A percentile compares a stretch with the other conserved stretches of the same genome.
Conservation (phyloP, 2,113 vertebrate species). For the Cygnus buccinator region DNA sequence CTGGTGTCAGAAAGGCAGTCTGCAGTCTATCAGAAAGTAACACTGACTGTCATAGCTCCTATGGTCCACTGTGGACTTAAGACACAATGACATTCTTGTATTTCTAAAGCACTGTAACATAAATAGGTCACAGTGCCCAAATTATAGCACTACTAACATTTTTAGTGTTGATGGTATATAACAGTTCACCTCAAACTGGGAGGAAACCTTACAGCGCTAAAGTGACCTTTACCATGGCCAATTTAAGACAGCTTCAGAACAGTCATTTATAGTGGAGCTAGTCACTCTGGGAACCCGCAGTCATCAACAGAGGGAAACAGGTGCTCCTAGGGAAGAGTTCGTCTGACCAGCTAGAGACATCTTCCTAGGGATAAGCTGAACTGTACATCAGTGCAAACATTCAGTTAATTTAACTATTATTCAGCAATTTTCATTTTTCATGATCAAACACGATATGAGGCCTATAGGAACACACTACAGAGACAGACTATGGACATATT, state of each 20-base stretch:
- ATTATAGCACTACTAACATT: not conserved
- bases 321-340: not conserved
- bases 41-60: not conserved
- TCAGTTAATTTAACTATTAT: not conserved
- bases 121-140: not conserved
- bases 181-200: not conserved
- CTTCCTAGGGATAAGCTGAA: not conserved
- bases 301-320: not conserved
- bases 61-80: not conserved
- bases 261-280: not conserved
- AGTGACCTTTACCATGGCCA: not conserved
- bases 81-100: fast-evolving
- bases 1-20: not conserved
- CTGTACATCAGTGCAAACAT: not conserved
- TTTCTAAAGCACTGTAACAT: not conserved
- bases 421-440: not conserved
- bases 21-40: not conserved
- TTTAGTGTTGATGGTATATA: not conserved
- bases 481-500: not conserved
- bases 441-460: not conserved
- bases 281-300: not conserved
- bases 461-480: not conserved
- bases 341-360: not conserved
- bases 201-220: not conserved
- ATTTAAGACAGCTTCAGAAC: not conserved